Base-by-base conservation (phyloP, 2,888 invertebrate genomes). In the Trimorus sp. region DNA sequence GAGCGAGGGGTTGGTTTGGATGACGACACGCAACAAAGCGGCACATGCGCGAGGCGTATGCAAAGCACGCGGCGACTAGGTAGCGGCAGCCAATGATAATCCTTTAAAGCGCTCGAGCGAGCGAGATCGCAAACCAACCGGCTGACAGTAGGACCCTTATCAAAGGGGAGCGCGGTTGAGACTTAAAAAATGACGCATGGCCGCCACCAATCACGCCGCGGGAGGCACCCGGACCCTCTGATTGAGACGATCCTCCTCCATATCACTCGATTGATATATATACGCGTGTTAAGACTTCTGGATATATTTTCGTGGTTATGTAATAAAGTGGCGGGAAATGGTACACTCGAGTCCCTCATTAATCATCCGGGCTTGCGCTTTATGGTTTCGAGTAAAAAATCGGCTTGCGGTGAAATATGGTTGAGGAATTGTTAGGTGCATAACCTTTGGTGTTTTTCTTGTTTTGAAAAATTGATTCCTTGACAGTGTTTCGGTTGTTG, bases 101-200 rank as follows among this genome's bases (percentile, higher is more conserved):
- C 74, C 83, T 88, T 89, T 88, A 89, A 89, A 89, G 62, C 65
- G 14, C 51, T 56, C 3, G 69, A 45, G 63, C 74, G 66, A 65
- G 51, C 56, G 38, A 58, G 62, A 37, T 49, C 38, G 26, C 73
- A 77, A 70, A 65, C 79, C 73, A 82, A 84, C 79, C 75, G 75
- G 74, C 77, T 75, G 69, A 60, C 79, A 76, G 78, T 38, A 37
- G 60, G 70, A 83, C 82, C 87, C 87, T 90, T 89, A 88, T 90
- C 89, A 85, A 85, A 84, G 86, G 85, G 87, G 85, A 85, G 84
- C 86, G 86, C 86, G 85, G 87, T 85, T 79, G 71, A 65, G 88
- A 87, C 86, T 89, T 89, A 89, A 91, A 90, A 91, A 90, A 90
- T 90, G 91, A 90, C 87, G 87, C 86, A 89, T 88, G 82, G 84